phyloP scores from a whole-genome alignment of 2,797 vertebrate genomes.

The Mormyrus hasselquistii region DNA sequence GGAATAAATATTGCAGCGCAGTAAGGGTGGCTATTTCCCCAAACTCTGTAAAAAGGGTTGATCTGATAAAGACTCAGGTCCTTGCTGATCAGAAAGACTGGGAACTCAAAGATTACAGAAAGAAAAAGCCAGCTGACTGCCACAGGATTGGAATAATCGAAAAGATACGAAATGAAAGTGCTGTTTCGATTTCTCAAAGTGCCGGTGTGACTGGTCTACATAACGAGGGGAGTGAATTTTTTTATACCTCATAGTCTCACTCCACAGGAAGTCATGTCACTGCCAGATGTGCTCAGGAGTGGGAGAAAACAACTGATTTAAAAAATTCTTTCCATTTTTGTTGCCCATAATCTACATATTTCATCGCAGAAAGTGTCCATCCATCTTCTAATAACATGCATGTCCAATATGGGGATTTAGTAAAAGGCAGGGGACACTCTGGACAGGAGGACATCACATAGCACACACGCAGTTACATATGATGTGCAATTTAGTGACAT shows the following conservation, averaged over 20 bases:
- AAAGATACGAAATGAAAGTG: constrained; percentile 60
- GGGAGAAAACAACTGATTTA: constrained; percentile 30
- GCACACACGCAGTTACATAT: neutral
- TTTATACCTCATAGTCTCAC: neutral
- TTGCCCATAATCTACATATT: neutral
- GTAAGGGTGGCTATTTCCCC: constrained; percentile 13
- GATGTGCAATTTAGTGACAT: neutral
- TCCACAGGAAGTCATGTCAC: neutral
- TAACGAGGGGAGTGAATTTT: neutral
- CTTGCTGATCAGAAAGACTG: constrained; percentile 16
- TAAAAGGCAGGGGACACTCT: neutral
- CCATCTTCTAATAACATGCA: neutral
- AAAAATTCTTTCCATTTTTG: constrained; percentile 10
- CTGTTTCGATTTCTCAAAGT: constrained; percentile 60
- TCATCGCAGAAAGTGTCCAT: neutral
- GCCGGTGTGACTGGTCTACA: constrained; percentile 22
- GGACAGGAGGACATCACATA: neutral
- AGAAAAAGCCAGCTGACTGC: constrained; percentile 57
- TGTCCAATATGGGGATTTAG: neutral
- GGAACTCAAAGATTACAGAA: neutral
- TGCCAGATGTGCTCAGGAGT: constrained; percentile 19
- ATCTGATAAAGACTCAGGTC: constrained; percentile 21
- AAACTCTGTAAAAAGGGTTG: constrained; percentile 37
- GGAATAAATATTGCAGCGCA: neutral
- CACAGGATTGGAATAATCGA: constrained; percentile 61